Evolutionary conservation across 2,113 vertebrate species (phyloP).

Genomic region (Pelvicachromis taeniatus): DNA sequence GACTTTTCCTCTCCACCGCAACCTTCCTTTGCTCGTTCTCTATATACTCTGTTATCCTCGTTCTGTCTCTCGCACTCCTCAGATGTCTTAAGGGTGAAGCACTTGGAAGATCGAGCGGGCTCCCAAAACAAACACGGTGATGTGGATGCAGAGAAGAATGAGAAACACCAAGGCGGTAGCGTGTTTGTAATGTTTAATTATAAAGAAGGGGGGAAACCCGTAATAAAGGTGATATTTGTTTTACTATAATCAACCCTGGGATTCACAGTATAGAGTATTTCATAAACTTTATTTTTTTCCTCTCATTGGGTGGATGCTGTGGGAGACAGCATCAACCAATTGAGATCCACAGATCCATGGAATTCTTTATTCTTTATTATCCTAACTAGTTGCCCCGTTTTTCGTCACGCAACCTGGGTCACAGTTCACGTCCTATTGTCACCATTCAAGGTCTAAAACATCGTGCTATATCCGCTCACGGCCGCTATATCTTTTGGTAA

Average conservation of each 20-base stretch:
- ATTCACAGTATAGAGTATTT: neutral
- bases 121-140: neutral
- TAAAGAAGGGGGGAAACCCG: neutral
- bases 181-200: neutral
- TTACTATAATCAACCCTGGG: neutral
- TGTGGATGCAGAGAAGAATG: neutral
- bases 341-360: no score
- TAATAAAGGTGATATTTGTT: neutral
- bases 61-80: neutral
- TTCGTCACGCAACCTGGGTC: no score
- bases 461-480: no score
- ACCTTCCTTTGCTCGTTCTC: neutral
- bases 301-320: no score
- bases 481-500: no score
- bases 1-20: neutral
- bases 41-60: neutral
- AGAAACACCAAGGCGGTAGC: neutral
- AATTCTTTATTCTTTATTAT: no score
- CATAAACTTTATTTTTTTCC: neutral
- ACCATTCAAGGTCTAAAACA: no score
- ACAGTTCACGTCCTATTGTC: no score
- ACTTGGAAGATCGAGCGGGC: neutral
- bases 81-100: neutral
- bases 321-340: no score
- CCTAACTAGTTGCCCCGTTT: no score